Conservation (phyloP, 2,113 vertebrate species). For the Zapus hudsonius region DNA sequence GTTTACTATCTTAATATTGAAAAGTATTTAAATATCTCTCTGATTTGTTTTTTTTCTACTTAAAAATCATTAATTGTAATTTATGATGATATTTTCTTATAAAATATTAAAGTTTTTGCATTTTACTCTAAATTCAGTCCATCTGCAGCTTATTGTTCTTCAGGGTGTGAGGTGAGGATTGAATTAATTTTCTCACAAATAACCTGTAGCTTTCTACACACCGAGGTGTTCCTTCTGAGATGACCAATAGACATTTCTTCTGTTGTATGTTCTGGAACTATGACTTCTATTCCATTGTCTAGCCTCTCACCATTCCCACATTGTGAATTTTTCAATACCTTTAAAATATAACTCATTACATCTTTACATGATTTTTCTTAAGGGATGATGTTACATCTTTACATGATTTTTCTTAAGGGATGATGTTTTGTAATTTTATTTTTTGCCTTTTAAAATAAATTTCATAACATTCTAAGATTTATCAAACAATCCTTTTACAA, state of each 20-base stretch:
- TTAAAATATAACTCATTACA: neutral
- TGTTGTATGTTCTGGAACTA: neutral
- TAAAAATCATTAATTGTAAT: neutral
- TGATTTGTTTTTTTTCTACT: neutral
- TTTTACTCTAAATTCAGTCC: neutral
- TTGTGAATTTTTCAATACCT: neutral
- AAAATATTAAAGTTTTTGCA: neutral
- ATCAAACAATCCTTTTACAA: neutral
- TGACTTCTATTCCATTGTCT: neutral
- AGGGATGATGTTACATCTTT: neutral
- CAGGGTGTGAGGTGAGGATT: neutral
- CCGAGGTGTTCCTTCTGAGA: neutral
- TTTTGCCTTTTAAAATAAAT: neutral
- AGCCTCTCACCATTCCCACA: neutral
- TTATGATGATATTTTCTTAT: constrained; percentile 4
- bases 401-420: neutral
- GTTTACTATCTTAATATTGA: neutral
- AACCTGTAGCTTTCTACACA: neutral
- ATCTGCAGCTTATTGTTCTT: neutral
- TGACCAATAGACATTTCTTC: neutral
- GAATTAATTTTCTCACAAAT: neutral
- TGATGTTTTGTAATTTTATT: neutral
- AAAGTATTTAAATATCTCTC: neutral
- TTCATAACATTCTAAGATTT: neutral
- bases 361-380: neutral